A percentile compares a stretch with the other conserved stretches of the same genome.
phyloP scores from a whole-genome alignment of 2,113 vertebrate genomes.

The Jacana jacana region DNA sequence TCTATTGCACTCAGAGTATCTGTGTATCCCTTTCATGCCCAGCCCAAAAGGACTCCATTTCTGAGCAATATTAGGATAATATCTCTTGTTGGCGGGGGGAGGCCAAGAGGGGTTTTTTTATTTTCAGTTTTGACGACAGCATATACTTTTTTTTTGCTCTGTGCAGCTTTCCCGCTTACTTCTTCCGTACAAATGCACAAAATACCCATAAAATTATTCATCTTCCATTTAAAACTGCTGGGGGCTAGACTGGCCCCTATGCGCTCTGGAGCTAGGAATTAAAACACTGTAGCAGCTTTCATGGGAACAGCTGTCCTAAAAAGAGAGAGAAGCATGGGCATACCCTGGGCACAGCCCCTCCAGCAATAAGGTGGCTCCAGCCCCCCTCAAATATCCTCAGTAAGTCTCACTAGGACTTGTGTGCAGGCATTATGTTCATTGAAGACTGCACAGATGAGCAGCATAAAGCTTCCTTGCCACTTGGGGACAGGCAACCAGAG shows the following conservation, averaged over 20 bases:
- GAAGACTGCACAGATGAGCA: background rate
- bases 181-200: background rate
- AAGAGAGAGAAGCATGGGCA: background rate
- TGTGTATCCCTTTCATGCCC: background rate
- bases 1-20: background rate
- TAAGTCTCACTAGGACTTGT: background rate
- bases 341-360: background rate
- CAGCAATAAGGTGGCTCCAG: background rate
- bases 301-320: slow-evolving; percentile 3
- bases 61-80: background rate
- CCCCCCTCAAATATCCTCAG: background rate
- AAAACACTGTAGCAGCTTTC: background rate
- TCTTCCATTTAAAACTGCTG: slow-evolving; percentile 7
- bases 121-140: background rate
- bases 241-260: background rate
- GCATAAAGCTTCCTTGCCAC: background rate
- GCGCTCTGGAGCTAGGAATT: background rate
- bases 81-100: background rate
- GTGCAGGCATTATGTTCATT: background rate
- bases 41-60: background rate
- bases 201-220: background rate
- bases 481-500: background rate
- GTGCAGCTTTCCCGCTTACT: background rate
- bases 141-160: background rate
- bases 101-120: fast-evolving